Percentiles rank a stretch among this genome's conserved stretches.
Conservation (phyloP, 2,113 vertebrate species). For the Oreocharis arfaki region DNA sequence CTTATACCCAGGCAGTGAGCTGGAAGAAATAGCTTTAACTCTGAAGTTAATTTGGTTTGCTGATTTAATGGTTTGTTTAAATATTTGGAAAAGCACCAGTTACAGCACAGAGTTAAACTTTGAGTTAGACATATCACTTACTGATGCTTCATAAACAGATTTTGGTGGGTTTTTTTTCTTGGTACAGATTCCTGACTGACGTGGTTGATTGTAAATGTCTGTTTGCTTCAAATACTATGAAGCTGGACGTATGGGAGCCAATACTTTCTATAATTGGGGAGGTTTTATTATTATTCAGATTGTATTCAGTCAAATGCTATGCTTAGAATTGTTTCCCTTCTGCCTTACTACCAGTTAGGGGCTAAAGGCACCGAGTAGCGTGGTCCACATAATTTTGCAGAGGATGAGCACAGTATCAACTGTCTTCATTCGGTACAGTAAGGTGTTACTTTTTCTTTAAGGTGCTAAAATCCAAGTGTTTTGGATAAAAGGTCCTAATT, state of each 20-base stretch:
- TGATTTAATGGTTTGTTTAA: not conserved
- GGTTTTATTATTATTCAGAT: not conserved
- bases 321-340: not conserved
- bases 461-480: constrained; percentile 63
- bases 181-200: not conserved
- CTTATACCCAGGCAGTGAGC: not conserved
- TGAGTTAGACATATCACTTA: not conserved
- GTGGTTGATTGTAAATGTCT: not conserved
- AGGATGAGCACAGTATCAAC: not conserved
- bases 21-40: not conserved
- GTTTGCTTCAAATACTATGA: not conserved
- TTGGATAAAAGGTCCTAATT: constrained; percentile 17
- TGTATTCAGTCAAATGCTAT: not conserved
- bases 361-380: not conserved
- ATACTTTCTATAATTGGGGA: not conserved
- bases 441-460: not conserved
- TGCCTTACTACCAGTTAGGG: not conserved
- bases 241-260: not conserved
- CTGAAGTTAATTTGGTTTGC: not conserved
- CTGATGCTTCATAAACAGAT: not conserved
- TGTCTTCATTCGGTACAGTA: not conserved
- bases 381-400: not conserved
- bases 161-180: not conserved
- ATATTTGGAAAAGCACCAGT: not conserved
- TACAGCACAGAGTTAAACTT: not conserved